Percentiles rank a stretch among this genome's conserved stretches.
Conservation (phyloP, 2,888 invertebrate species). For the Sinelater perroti region DNA sequence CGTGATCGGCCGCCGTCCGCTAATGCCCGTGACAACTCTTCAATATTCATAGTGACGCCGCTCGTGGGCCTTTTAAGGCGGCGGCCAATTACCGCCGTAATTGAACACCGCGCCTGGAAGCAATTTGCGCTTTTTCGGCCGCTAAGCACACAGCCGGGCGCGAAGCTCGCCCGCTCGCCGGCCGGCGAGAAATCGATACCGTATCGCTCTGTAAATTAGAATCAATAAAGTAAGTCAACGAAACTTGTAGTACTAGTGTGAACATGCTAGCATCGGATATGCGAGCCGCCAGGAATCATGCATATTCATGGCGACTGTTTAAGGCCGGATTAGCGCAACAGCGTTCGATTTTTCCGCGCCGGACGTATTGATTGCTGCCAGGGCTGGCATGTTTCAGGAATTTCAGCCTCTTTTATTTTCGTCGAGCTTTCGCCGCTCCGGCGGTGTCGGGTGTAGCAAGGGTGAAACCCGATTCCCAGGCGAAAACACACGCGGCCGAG, state of each 20-base stretch:
- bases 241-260: conserved; percentile 36
- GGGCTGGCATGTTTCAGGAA: conserved; percentile 4
- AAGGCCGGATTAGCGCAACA: conserved; percentile 11
- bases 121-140: conserved; percentile 16
- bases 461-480: too few relatives aligned
- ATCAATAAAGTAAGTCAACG: conserved; percentile 43
- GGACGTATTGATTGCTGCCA: conserved; percentile 8
- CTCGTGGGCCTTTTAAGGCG: conserved; percentile 22
- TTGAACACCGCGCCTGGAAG: conserved; percentile 21
- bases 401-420: neutral
- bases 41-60: conserved; percentile 33
- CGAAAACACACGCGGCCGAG: too few relatives aligned
- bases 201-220: conserved; percentile 39
- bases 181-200: conserved; percentile 37
- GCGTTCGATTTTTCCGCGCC: neutral
- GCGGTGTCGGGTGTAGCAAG: too few relatives aligned
- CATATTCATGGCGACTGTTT: conserved; percentile 34
- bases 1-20: conserved; percentile 40
- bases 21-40: conserved; percentile 40
- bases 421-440: too few relatives aligned
- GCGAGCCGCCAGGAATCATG: conserved; percentile 22
- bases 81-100: conserved; percentile 19
- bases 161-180: conserved; percentile 2
- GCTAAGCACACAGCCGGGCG: conserved; percentile 10
- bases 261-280: conserved; percentile 36